Percentiles rank a stretch among this genome's conserved stretches.
These are phyloP conservation scores for Luehdorfia chinensis DNA, from an alignment of 1,140 invertebrate genomes.

Conservation along the genomic window DNA sequence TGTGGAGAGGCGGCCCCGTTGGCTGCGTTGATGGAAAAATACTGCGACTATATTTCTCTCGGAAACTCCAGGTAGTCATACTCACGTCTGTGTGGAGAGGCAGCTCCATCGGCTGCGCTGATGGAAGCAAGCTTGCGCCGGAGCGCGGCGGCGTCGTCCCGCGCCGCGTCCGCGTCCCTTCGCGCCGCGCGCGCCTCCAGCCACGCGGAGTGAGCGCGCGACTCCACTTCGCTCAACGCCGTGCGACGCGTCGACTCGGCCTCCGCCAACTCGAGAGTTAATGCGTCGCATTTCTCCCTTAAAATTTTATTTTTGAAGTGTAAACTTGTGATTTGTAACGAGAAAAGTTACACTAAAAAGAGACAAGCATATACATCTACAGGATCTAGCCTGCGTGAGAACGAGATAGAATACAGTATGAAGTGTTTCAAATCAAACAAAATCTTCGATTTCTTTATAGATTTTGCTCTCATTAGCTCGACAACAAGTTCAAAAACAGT, in stretches of 20 bases:
- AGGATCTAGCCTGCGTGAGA: too few relatives aligned
- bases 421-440: too few relatives aligned
- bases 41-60: too few relatives aligned
- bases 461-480: too few relatives aligned
- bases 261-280: slow-evolving; percentile 87
- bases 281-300: slow-evolving; percentile 79
- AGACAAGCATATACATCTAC: too few relatives aligned
- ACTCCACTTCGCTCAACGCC: slow-evolving; percentile 85
- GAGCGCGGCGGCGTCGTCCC: slow-evolving; percentile 84
- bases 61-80: too few relatives aligned
- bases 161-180: slow-evolving; percentile 85
- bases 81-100: slow-evolving; percentile 55
- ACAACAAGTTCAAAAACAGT: too few relatives aligned
- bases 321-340: too few relatives aligned
- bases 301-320: slow-evolving; percentile 1
- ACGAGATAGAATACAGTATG: too few relatives aligned
- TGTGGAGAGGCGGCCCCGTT: slow-evolving; percentile 53
- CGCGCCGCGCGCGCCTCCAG: slow-evolving; percentile 85
- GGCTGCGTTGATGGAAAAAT: slow-evolving; percentile 28
- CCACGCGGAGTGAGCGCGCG: slow-evolving; percentile 88
- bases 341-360: too few relatives aligned
- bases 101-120: slow-evolving; percentile 37
- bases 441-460: too few relatives aligned
- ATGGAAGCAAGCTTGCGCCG: slow-evolving; percentile 82
- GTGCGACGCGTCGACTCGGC: slow-evolving; percentile 87